These are phyloP conservation scores for Drosophila setosimentum DNA, from an alignment of 2,888 invertebrate genomes.

Conservation along the genomic window DNA sequence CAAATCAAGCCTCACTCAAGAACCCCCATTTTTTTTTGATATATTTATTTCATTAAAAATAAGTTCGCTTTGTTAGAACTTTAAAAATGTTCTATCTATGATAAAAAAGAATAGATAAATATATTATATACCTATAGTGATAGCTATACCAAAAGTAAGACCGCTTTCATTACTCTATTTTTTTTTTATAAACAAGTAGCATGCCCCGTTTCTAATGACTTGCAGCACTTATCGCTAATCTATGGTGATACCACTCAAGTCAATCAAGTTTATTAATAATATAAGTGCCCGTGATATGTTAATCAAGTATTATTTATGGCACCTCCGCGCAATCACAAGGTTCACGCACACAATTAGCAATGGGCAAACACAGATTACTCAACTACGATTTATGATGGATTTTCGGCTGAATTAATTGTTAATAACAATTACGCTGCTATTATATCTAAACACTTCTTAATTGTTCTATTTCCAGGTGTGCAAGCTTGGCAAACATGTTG, in stretches of 20 bases:
- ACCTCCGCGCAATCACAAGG: constrained; percentile 40
- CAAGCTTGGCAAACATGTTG: constrained; percentile 83
- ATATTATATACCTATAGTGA: not conserved
- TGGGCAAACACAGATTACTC: constrained; percentile 18
- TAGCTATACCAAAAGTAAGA: not conserved
- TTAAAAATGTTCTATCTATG: not conserved
- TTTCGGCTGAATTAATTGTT: constrained; percentile 6
- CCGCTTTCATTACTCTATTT: not conserved
- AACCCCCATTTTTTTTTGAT: not conserved
- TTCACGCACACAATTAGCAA: constrained; percentile 31
- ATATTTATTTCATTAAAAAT: not conserved
- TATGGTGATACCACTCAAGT: constrained; percentile 40
- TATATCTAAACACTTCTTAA: constrained; percentile 26
- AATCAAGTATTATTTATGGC: constrained; percentile 53
- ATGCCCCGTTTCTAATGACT: constrained; percentile 10
- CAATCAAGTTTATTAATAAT: constrained; percentile 55
- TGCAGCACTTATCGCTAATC: constrained; percentile 35
- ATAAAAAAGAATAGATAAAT: not conserved
- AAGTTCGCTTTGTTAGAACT: not conserved
- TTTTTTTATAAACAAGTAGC: not conserved
- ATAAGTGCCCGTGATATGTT: constrained; percentile 48
- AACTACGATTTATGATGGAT: constrained; percentile 8
- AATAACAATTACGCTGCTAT: constrained; percentile 6
- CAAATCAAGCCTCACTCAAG: not conserved
- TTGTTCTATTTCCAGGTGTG: constrained; percentile 67